Percentiles rank a stretch among this genome's conserved stretches.
Evolutionary conservation across 2,797 vertebrate genomes (phyloP).

Genomic region (Intellagama lesueurii): DNA sequence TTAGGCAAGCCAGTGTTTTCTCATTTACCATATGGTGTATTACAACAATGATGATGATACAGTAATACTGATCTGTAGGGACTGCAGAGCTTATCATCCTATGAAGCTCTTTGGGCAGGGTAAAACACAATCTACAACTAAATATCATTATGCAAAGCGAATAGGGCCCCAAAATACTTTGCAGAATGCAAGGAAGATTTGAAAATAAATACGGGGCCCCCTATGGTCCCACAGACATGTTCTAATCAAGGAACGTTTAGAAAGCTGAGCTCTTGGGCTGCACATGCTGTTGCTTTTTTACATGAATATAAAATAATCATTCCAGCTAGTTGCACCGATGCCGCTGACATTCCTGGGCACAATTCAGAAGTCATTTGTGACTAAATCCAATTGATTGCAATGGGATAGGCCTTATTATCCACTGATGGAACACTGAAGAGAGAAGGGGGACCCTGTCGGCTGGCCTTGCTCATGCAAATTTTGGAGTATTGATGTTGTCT

Average conservation of each 20-base stretch:
- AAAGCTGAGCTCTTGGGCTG: not conserved
- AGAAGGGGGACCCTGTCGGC: no score
- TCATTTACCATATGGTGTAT: not conserved
- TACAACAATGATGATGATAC: not conserved
- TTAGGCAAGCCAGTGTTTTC: not conserved
- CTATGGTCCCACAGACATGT: not conserved
- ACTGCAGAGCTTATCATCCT: not conserved
- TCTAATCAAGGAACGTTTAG: not conserved
- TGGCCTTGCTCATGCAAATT: no score
- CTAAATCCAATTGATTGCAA: not conserved
- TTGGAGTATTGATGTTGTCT: no score
- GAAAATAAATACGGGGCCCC: not conserved
- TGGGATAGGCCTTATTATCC: no score
- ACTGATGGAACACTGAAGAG: no score
- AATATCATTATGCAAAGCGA: not conserved
- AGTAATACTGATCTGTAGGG: no score
- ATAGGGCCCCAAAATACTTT: not conserved
- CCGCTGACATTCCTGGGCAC: not conserved
- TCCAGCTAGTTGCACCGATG: not conserved
- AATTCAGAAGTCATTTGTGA: no score
- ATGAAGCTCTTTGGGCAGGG: not conserved
- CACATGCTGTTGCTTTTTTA: not conserved
- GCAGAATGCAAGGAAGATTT: not conserved
- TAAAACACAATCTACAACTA: not conserved
- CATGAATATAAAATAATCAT: not conserved